A percentile compares a stretch with the other conserved stretches of the same genome.
These are phyloP conservation scores for Wiebesia pumilae DNA, from an alignment of 1,140 invertebrate genomes.

Conservation along the genomic window DNA sequence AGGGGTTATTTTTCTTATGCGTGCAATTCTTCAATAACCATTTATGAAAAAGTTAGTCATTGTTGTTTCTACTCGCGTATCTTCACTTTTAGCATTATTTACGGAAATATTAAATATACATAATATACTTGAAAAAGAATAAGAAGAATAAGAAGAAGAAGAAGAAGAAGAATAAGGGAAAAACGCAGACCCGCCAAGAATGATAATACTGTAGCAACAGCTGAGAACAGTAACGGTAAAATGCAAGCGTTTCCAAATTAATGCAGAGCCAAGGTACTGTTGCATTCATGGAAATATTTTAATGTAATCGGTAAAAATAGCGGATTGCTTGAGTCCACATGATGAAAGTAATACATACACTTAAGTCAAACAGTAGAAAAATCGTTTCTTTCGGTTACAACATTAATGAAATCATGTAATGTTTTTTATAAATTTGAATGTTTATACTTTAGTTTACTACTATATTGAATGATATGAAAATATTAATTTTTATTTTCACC, in stretches of 20 bases:
- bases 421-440: neutral
- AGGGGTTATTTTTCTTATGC: slow-evolving; percentile 7
- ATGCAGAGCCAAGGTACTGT: slow-evolving; percentile 14
- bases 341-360: slow-evolving; percentile 50
- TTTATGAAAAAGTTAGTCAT: slow-evolving; percentile 7
- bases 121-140: neutral
- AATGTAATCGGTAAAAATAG: slow-evolving; percentile 12
- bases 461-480: too few relatives aligned
- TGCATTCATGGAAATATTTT: slow-evolving; percentile 36
- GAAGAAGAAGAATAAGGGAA: neutral
- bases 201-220: slow-evolving; percentile 6
- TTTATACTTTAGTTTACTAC: neutral
- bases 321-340: neutral
- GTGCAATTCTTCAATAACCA: slow-evolving; percentile 15
- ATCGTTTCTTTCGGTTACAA: neutral
- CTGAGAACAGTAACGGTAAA: slow-evolving; percentile 23
- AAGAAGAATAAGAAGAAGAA: too few relatives aligned
- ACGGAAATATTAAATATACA: slow-evolving; percentile 16
- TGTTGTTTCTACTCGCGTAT: slow-evolving; percentile 42
- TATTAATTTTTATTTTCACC: too few relatives aligned
- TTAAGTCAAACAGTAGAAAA: neutral
- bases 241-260: slow-evolving; percentile 46
- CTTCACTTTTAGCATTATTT: slow-evolving; percentile 33
- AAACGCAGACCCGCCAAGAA: slow-evolving; percentile 18
- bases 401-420: neutral